Conservation (phyloP, 1,140 invertebrate species). For the Euura lappo region DNA sequence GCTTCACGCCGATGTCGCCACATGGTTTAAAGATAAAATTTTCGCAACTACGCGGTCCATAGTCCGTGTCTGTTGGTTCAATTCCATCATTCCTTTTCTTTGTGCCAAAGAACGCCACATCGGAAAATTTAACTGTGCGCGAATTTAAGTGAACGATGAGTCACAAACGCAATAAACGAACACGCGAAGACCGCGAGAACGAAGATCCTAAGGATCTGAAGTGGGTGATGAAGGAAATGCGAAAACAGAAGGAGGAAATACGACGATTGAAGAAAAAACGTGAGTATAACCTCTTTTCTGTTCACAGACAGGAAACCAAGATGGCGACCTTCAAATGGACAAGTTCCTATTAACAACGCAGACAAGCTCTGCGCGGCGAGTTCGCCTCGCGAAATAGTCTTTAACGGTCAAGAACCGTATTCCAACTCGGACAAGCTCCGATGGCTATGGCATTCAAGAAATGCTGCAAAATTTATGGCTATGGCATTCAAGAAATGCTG, state of each 20-base stretch:
- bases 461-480: neutral
- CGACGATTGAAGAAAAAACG: constrained; percentile 9
- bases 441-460: neutral
- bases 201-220: neutral
- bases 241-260: neutral
- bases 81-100: neutral
- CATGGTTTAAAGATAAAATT: too few species aligned
- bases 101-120: neutral
- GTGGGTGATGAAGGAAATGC: neutral
- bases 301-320: neutral
- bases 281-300: constrained; percentile 10
- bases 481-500: neutral
- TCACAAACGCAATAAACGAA: neutral
- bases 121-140: neutral
- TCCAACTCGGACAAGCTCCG: too few species aligned
- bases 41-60: too few species aligned
- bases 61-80: neutral
- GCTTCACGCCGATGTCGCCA: too few species aligned
- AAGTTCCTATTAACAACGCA: neutral
- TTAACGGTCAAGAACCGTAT: neutral
- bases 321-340: neutral
- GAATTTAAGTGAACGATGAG: neutral
- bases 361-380: constrained; percentile 8
- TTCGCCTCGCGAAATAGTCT: too few species aligned
- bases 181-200: neutral